Evolutionary conservation across 2,113 vertebrate species (phyloP).

Genomic region (Stegastes partitus): DNA sequence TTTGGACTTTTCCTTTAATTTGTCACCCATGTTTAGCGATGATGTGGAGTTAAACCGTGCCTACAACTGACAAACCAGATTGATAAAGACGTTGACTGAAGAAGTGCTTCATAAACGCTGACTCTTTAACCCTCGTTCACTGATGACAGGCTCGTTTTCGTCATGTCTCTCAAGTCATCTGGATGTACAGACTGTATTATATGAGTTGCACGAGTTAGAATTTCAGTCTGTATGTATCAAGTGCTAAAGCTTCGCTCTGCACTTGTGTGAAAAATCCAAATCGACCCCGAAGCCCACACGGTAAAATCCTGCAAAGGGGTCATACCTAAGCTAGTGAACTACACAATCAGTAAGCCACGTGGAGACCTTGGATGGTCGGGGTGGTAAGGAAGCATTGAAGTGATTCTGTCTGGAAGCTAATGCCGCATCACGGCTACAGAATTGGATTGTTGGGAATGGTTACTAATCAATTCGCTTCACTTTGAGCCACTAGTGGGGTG

Average conservation of each 20-base stretch:
- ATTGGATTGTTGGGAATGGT: constrained; percentile 62
- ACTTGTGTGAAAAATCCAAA: constrained; percentile 33
- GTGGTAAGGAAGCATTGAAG: constrained; percentile 19
- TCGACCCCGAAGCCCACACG: constrained; percentile 4
- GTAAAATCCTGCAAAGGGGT: constrained; percentile 37
- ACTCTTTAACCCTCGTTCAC: constrained; percentile 1
- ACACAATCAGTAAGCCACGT: constrained; percentile 16
- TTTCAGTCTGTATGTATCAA: background rate
- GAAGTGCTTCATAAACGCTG: background rate
- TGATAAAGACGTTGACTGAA: too few relatives aligned
- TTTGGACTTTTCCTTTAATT: too few relatives aligned
- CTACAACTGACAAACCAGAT: too few relatives aligned
- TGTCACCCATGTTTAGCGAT: too few relatives aligned
- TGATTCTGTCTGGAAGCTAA: constrained; percentile 46
- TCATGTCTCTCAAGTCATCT: background rate
- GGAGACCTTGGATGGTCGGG: constrained; percentile 23
- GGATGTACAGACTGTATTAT: background rate
- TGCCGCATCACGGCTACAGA: constrained; percentile 47
- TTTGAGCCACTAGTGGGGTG: constrained; percentile 44
- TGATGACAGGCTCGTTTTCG: background rate
- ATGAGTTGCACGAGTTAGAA: background rate
- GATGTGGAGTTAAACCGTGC: too few relatives aligned
- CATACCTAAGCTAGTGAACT: constrained; percentile 38
- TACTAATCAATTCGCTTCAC: constrained; percentile 63
- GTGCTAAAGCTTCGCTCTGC: constrained; percentile 7